A percentile compares a stretch with the other conserved stretches of the same genome.
Evolutionary conservation across 2,113 vertebrate species (phyloP).

Genomic region (Oncorhynchus kisutch): DNA sequence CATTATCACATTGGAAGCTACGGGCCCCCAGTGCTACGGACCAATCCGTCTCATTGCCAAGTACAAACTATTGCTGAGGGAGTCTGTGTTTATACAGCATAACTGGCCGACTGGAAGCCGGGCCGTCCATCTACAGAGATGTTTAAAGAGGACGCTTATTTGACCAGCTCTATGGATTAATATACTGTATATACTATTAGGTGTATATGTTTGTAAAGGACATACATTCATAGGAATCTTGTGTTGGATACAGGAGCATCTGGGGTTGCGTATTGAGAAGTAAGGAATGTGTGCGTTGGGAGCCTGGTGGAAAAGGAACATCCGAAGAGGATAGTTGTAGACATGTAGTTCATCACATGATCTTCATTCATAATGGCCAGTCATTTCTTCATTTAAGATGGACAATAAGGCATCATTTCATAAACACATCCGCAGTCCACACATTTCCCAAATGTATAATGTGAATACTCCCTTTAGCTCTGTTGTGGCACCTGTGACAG

Average conservation of each 20-base stretch:
- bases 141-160: constrained; percentile 42
- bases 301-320: too few relatives aligned
- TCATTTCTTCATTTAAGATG: too few relatives aligned
- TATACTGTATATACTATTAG: constrained; percentile 18
- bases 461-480: not conserved
- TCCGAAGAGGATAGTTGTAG: too few relatives aligned
- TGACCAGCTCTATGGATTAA: constrained; percentile 46
- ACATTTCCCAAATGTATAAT: not conserved
- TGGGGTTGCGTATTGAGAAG: too few relatives aligned
- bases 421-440: too few relatives aligned
- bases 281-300: not conserved
- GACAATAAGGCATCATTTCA: too few relatives aligned
- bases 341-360: too few relatives aligned
- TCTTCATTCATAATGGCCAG: too few relatives aligned
- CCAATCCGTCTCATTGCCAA: not conserved
- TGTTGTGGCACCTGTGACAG: too few relatives aligned
- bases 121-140: constrained; percentile 28
- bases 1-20: constrained; percentile 53
- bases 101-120: not conserved
- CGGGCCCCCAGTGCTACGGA: not conserved
- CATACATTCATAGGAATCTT: not conserved
- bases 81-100: constrained; percentile 46
- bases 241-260: too few relatives aligned
- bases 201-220: constrained; percentile 26
- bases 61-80: constrained; percentile 26